phyloP scores from a whole-genome alignment of 2,113 vertebrate species.

The Microtus ochrogaster region DNA sequence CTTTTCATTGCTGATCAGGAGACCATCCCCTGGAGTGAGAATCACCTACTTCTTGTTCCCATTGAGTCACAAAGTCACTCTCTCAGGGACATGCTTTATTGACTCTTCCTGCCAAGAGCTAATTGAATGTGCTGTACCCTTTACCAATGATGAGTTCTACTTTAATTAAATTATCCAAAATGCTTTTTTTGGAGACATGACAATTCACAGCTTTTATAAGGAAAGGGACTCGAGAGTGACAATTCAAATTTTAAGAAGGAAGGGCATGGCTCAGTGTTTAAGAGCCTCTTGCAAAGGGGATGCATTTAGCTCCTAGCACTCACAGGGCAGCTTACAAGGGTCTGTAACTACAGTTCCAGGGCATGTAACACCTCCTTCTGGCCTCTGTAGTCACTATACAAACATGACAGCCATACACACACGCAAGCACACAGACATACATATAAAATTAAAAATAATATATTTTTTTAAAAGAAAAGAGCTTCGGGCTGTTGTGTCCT shows the following conservation, averaged over 20 bases:
- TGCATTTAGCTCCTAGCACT: neutral
- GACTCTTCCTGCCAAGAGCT: neutral
- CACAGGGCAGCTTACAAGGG: neutral
- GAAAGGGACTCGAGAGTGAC: neutral
- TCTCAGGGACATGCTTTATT: neutral
- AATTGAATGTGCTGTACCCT: conserved; percentile 29
- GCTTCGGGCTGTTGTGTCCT: neutral
- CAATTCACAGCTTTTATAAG: neutral
- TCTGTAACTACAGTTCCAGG: neutral
- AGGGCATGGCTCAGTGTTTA: neutral
- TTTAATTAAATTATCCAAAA: conserved; percentile 17
- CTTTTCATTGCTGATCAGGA: conserved; percentile 5
- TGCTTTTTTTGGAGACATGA: conserved; percentile 9
- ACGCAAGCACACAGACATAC: neutral
- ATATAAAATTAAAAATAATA: neutral
- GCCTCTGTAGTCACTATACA: neutral
- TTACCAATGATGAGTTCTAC: neutral
- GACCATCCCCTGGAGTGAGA: neutral
- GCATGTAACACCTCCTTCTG: neutral
- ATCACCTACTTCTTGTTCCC: neutral
- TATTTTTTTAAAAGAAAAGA: neutral
- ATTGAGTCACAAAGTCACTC: conserved; percentile 23
- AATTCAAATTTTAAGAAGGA: neutral
- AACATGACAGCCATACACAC: neutral
- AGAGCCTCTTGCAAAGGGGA: neutral